These are phyloP conservation scores for Merops nubicus DNA, from an alignment of 2,113 vertebrate genomes.

Conservation along the genomic window DNA sequence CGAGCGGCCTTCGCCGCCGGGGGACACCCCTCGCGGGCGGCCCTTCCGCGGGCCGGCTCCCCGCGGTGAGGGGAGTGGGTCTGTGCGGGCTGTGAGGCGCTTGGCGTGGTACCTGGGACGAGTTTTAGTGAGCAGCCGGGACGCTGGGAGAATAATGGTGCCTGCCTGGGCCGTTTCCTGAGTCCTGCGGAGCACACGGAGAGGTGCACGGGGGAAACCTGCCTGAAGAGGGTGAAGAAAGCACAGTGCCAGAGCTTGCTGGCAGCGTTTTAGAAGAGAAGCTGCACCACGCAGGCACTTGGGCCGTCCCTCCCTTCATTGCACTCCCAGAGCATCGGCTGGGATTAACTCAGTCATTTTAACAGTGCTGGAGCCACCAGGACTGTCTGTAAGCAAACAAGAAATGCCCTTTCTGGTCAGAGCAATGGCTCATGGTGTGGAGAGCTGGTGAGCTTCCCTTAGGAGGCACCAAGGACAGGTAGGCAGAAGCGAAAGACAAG, in stretches of 20 bases:
- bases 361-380: not conserved
- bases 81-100: not conserved
- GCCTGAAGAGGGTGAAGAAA: not conserved
- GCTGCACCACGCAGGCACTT: accelerated
- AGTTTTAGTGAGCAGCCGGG: not conserved
- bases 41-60: too few species aligned
- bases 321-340: accelerated
- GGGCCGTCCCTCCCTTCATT: not conserved
- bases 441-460: not conserved
- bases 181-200: accelerated
- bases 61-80: too few species aligned
- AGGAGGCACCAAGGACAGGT: not conserved
- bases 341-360: accelerated
- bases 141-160: accelerated
- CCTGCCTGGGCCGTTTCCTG: not conserved
- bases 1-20: too few species aligned
- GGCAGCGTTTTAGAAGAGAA: not conserved
- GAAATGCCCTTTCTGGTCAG: accelerated
- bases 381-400: not conserved
- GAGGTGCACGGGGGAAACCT: not conserved
- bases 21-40: accelerated
- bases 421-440: not conserved
- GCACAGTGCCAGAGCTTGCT: not conserved
- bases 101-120: not conserved
- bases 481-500: not conserved